phyloP scores from a whole-genome alignment of 2,113 vertebrate genomes.

The Alces alces region DNA sequence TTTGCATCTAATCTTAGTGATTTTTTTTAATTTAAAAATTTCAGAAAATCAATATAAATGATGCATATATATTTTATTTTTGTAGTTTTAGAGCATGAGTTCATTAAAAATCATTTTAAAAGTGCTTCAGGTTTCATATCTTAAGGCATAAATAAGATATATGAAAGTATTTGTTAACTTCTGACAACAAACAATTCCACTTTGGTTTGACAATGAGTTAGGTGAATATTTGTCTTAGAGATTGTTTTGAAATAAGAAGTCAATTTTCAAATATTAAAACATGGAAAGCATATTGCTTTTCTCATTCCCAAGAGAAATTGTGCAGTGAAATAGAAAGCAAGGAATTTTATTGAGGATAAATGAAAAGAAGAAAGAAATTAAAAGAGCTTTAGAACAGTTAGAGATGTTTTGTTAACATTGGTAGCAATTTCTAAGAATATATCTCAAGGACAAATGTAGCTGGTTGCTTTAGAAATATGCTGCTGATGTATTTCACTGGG shows the following conservation, averaged over 20 bases:
- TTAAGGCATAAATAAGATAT: neutral
- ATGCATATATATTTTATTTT: too few species aligned
- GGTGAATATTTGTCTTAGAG: neutral
- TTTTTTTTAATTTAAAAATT: too few species aligned
- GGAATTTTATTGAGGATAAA: neutral
- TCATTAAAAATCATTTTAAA: neutral
- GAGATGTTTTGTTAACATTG: neutral
- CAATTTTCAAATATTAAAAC: neutral
- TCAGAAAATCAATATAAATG: too few species aligned
- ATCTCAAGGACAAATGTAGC: neutral
- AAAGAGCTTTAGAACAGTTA: neutral
- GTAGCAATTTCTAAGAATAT: neutral
- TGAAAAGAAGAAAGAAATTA: neutral
- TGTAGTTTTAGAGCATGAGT: too few species aligned
- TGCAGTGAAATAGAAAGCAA: neutral
- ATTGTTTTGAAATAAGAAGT: neutral
- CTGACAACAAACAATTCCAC: neutral
- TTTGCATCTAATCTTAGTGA: too few species aligned
- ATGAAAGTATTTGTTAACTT: neutral
- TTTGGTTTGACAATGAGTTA: neutral
- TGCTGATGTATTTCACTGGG: neutral
- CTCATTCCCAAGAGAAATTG: neutral
- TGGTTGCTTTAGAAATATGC: neutral
- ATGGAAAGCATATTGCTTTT: neutral
- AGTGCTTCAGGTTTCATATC: neutral